Percentiles rank a stretch among this genome's conserved stretches.
Conservation (phyloP, 2,797 vertebrate genomes). For the Oreonectes daqikongensis region DNA sequence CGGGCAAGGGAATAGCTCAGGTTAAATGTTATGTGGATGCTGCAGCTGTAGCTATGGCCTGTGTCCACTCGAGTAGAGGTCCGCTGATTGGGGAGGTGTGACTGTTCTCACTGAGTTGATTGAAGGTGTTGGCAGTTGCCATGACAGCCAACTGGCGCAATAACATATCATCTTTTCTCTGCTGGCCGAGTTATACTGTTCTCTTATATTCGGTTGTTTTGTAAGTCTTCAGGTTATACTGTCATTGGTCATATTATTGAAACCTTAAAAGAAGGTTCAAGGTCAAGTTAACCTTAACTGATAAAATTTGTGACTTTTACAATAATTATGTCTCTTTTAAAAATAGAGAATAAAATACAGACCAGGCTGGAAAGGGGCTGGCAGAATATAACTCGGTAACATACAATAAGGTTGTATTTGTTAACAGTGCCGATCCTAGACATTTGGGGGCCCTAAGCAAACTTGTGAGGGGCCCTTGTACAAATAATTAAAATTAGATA, state of each 20-base stretch:
- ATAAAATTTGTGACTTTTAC: background rate
- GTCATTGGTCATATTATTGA: background rate
- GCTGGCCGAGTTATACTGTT: background rate
- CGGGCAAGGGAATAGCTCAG: slow-evolving; percentile 21
- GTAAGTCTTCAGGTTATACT: background rate
- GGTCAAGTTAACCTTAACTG: background rate
- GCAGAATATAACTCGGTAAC: no score
- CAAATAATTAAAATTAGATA: no score
- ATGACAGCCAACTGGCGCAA: slow-evolving; percentile 29
- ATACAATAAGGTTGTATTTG: no score
- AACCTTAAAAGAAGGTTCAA: background rate
- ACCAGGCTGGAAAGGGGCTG: no score
- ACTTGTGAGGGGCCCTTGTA: no score
- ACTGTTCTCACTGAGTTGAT: slow-evolving; percentile 20
- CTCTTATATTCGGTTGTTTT: background rate
- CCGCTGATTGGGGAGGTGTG: slow-evolving; percentile 19
- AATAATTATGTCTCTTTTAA: background rate
- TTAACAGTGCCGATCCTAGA: no score
- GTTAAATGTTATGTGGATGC: slow-evolving; percentile 27
- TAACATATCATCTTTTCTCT: slow-evolving; percentile 5
- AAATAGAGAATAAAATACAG: no score
- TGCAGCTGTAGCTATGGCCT: slow-evolving; percentile 11
- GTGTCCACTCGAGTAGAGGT: slow-evolving; percentile 23
- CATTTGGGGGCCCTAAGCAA: no score
- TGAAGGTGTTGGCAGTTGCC: slow-evolving; percentile 17